Conservation (phyloP, 2,113 vertebrate species). For the Rhabdornis inornatus region DNA sequence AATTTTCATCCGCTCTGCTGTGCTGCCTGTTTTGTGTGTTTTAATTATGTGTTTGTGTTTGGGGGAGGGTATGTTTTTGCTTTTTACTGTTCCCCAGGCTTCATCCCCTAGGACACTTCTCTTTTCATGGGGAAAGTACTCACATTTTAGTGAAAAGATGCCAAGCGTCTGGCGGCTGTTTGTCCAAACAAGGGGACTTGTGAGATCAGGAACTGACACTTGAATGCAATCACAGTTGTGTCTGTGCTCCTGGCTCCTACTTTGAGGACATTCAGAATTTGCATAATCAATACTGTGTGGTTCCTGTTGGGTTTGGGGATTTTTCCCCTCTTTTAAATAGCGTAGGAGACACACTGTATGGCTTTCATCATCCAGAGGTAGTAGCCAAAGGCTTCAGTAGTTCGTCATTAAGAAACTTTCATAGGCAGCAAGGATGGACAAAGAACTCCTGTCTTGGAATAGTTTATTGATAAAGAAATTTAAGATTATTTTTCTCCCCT, state of each 20-base stretch:
- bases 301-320: background rate
- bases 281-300: background rate
- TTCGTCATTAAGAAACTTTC: background rate
- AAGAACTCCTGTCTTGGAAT: background rate
- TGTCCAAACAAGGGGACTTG: background rate
- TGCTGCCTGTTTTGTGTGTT: conserved; percentile 9
- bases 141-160: background rate
- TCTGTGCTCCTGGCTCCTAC: background rate
- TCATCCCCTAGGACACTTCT: background rate
- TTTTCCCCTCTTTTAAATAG: background rate
- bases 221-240: background rate
- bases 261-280: background rate
- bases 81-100: background rate
- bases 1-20: background rate
- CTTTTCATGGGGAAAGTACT: background rate
- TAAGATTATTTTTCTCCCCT: background rate
- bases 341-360: background rate
- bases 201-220: background rate
- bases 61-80: background rate
- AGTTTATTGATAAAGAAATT: background rate
- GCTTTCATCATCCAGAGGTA: background rate
- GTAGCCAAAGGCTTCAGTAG: background rate
- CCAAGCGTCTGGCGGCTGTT: background rate
- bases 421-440: background rate
- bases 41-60: conserved; percentile 17